These are phyloP conservation scores for Oxyruncus cristatus DNA, from an alignment of 2,113 vertebrate species.

Conservation along the genomic window DNA sequence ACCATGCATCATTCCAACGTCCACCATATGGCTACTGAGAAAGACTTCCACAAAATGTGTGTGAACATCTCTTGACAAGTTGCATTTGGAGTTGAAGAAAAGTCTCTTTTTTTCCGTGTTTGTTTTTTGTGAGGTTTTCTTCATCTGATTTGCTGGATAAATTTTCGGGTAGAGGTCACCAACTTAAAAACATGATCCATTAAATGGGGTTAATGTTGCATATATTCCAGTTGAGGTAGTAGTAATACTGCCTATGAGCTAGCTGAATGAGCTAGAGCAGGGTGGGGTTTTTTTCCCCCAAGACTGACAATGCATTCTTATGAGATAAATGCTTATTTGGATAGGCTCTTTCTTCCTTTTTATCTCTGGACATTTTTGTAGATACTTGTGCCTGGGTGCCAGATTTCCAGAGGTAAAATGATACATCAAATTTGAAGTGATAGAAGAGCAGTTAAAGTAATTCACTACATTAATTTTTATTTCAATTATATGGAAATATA, in stretches of 20 bases:
- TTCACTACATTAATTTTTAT: constrained; percentile 21
- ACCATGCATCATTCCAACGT: rapidly evolving
- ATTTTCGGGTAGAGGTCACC: not conserved
- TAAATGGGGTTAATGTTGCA: not conserved
- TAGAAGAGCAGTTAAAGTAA: not conserved
- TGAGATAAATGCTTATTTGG: not conserved
- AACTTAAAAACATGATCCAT: not conserved
- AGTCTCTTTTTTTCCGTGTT: rapidly evolving
- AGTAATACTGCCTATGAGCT: not conserved
- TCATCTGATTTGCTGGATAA: not conserved
- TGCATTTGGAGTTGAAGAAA: not conserved
- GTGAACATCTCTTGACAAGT: not conserved
- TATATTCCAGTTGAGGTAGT: not conserved
- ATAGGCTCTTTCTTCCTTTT: not conserved
- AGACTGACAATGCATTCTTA: not conserved
- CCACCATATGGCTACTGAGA: not conserved
- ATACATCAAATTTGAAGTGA: not conserved
- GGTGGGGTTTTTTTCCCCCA: not conserved
- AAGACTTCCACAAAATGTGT: not conserved
- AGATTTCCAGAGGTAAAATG: not conserved
- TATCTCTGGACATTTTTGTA: not conserved
- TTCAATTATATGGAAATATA: constrained; percentile 12
- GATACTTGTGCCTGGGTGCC: not conserved
- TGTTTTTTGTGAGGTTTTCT: not conserved
- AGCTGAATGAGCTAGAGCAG: not conserved